Base-by-base conservation (phyloP, 2,797 vertebrate species). In the Sebastes nivosus region DNA sequence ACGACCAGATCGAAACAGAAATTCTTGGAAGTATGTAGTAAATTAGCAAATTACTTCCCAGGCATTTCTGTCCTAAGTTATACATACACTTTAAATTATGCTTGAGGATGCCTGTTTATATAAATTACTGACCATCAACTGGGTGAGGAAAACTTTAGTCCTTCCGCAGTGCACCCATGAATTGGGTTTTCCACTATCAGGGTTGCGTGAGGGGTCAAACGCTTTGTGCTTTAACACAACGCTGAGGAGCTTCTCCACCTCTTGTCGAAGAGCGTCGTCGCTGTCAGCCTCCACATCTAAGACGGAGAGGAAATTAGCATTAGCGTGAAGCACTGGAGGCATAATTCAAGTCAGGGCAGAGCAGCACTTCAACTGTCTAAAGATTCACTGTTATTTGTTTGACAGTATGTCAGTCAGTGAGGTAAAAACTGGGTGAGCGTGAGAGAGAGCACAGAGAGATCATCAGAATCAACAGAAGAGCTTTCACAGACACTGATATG, bases 131-230 rank as follows among this genome's bases (percentile, higher is more conserved):
- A 99, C 98, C 97, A 94, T 94, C 5, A 84, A 79, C 65, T 96
- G 95, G 0, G 97, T 98, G 92, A 99, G 94, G 90, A 99, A 99
- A 27, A 98, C 96, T 95, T 99, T 99, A 57, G 97, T 99, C 83
- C 88, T 97, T 63, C 98, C 98, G 16, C 97, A 98, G 81, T 96
- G 97, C 75, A 96, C 93, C 34, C 95, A 82, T 2, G 81, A 36
- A 13, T 54, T 90, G 29, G 3, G 80, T 25, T 89, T 84, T 67
- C 84, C 81, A 30, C 59, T 78, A 74, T 89, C 85, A 4, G 29
- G 22, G 7, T 67, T 81, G 64, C 36, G 29, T 25, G 77, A 79
- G 7, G 63, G 74, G 27, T 82, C 77, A 8, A 74, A 12, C 10
- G 1, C 20, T 46, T 75, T 86, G 58, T 85, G 58, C 4, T 1